phyloP scores from a whole-genome alignment of 92 coral and sea anemone genomes.

The Epizoanthus stellaris region DNA sequence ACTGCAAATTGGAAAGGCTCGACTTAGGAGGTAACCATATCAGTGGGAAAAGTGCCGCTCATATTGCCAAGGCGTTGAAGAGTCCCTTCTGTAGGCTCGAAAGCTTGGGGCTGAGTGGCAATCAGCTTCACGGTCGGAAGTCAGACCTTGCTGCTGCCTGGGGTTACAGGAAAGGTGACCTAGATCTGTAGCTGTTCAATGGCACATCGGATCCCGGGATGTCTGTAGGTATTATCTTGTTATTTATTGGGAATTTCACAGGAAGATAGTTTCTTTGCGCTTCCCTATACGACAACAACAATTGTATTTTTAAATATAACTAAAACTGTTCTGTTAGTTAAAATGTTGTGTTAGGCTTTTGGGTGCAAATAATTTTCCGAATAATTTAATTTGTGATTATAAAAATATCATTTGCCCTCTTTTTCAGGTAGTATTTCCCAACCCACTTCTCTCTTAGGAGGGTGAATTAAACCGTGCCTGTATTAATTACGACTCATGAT shows the following conservation, averaged over 20 bases:
- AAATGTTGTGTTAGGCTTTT: background rate
- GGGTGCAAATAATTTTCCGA: constrained; percentile 6
- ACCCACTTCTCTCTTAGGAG: no score
- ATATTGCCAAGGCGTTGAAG: constrained; percentile 41
- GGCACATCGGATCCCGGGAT: no score
- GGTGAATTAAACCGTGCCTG: no score
- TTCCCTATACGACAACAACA: background rate
- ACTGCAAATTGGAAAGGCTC: constrained; percentile 49
- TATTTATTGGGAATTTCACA: no score
- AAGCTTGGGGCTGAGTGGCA: background rate
- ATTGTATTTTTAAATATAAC: background rate
- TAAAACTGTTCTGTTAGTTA: background rate
- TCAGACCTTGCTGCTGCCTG: background rate
- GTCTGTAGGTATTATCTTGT: no score
- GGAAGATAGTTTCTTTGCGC: background rate
- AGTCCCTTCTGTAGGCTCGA: constrained; percentile 48
- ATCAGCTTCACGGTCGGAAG: background rate
- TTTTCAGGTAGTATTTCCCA: no score
- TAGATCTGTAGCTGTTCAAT: no score
- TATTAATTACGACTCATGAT: no score
- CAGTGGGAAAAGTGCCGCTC: constrained; percentile 31
- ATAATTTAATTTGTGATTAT: background rate
- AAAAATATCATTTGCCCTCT: no score
- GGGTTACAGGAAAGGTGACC: background rate
- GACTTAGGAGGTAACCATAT: constrained; percentile 32